Conservation (phyloP, 2,797 vertebrate genomes). For the Rhinogobio ventralis region DNA sequence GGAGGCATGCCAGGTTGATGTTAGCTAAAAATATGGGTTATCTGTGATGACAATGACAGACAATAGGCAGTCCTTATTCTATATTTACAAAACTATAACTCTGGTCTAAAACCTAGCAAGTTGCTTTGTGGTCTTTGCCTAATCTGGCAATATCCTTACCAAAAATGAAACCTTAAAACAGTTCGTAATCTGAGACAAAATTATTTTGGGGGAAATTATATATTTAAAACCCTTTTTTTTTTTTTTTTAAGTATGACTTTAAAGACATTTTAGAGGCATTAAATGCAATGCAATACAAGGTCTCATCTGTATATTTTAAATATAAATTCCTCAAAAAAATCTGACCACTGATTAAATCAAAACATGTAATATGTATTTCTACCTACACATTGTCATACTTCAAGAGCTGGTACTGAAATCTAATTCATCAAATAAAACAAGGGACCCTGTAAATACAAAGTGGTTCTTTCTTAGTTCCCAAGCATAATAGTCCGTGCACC, state of each 20-base stretch:
- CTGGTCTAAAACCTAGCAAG: not conserved
- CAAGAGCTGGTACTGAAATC: not conserved
- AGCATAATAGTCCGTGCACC: not conserved
- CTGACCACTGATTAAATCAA: not conserved
- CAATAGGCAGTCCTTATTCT: not conserved
- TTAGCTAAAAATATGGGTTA: not conserved
- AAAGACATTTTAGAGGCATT: not conserved
- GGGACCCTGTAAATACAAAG: not conserved
- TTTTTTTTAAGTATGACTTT: not conserved
- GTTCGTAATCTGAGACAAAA: not conserved
- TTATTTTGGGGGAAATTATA: too few relatives aligned
- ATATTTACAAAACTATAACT: not conserved
- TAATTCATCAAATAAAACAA: too few relatives aligned
- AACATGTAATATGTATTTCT: not conserved
- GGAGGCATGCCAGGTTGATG: constrained; percentile 7
- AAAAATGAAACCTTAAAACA: not conserved
- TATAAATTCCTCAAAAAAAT: too few relatives aligned
- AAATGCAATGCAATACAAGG: not conserved
- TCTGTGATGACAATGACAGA: not conserved
- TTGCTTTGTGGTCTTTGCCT: not conserved
- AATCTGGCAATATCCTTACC: not conserved
- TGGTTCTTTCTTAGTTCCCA: not conserved
- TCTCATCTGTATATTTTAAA: too few relatives aligned
- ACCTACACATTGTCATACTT: not conserved
- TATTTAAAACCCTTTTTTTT: not conserved